Conservation (phyloP, 2,113 vertebrate genomes). For the Hemiscyllium ocellatum region DNA sequence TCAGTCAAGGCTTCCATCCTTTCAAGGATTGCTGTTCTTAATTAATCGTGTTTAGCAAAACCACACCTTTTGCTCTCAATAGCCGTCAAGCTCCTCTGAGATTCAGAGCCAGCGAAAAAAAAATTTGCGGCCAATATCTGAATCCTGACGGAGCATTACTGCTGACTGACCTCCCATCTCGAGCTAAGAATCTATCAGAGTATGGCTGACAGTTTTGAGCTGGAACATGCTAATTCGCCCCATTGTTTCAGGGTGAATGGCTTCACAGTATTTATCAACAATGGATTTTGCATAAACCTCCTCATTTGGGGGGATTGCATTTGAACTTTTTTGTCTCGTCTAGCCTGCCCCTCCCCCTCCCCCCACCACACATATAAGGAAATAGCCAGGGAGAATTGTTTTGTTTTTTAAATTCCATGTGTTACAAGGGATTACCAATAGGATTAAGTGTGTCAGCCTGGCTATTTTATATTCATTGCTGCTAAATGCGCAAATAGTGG, state of each 20-base stretch:
- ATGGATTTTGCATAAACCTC: conserved; percentile 65
- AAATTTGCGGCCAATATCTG: conserved; percentile 48
- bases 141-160: conserved; percentile 63
- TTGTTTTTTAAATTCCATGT: conserved; percentile 38
- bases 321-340: conserved; percentile 49
- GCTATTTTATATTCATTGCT: conserved; percentile 31
- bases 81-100: conserved; percentile 59
- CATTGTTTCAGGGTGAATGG: conserved; percentile 81
- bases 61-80: conserved; percentile 71
- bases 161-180: conserved; percentile 65
- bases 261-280: conserved; percentile 69
- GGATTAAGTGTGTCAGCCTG: conserved; percentile 32
- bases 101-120: conserved; percentile 53
- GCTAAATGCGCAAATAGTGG: too few relatives aligned
- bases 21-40: conserved; percentile 65
- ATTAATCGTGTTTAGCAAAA: conserved; percentile 48
- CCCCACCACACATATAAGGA: not conserved
- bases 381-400: conserved; percentile 4
- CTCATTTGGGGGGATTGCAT: conserved; percentile 57
- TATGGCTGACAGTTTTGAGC: conserved; percentile 54
- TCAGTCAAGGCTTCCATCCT: conserved; percentile 63
- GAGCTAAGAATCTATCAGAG: conserved; percentile 62
- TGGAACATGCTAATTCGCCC: conserved; percentile 69
- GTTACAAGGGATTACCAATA: conserved; percentile 49
- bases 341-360: not conserved